Percentiles rank a stretch among this genome's conserved stretches.
These are phyloP conservation scores for Myathropa florea DNA, from an alignment of 2,888 invertebrate species.

Conservation along the genomic window DNA sequence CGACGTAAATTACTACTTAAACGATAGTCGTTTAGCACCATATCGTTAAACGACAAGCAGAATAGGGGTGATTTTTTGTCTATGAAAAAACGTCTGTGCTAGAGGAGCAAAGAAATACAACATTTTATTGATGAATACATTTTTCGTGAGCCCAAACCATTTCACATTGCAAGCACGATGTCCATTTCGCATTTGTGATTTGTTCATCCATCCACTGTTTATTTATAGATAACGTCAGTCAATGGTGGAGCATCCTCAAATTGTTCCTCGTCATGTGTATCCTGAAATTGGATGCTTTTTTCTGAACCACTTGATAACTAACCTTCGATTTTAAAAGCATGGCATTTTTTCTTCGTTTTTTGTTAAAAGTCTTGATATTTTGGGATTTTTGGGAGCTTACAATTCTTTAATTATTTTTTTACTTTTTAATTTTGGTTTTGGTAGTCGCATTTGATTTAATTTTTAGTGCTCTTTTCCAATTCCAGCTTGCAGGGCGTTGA, in stretches of 20 bases:
- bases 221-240: neutral
- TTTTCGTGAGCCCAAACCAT: neutral
- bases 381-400: neutral
- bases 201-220: neutral
- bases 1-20: too few relatives aligned
- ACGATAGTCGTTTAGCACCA: too few relatives aligned
- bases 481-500: too few relatives aligned
- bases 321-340: neutral
- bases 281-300: neutral
- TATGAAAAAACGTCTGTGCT: too few relatives aligned
- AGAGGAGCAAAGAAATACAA: too few relatives aligned
- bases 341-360: neutral
- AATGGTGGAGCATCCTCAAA: constrained; percentile 3
- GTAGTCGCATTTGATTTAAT: too few relatives aligned
- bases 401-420: too few relatives aligned
- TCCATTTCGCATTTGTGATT: neutral
- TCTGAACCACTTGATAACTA: neutral
- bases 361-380: neutral
- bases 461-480: too few relatives aligned
- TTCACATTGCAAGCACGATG: neutral
- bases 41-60: too few relatives aligned
- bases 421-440: too few relatives aligned
- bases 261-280: constrained; percentile 2
- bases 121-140: too few relatives aligned
- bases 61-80: too few relatives aligned